Conservation (phyloP, 2,888 invertebrate genomes). For the Melanchra persicariae region DNA sequence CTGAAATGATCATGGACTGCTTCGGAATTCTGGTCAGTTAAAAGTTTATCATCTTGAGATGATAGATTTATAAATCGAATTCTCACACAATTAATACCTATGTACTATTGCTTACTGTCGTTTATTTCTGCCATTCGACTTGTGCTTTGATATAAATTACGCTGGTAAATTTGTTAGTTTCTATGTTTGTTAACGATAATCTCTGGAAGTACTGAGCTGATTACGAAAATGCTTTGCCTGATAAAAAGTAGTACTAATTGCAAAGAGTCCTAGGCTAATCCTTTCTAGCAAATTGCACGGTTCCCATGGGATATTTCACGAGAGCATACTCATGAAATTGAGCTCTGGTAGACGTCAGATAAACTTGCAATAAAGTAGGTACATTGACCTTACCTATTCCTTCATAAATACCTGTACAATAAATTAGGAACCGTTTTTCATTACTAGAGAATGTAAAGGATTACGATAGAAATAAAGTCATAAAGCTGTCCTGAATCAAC, state of each 20-base stretch:
- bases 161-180: neutral
- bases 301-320: neutral
- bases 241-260: neutral
- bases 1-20: slow-evolving; percentile 89
- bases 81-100: neutral
- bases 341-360: too few species aligned
- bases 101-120: neutral
- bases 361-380: too few species aligned
- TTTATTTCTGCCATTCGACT: neutral
- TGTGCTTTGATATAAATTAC: neutral
- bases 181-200: neutral
- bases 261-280: neutral
- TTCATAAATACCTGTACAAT: too few species aligned
- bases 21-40: slow-evolving; percentile 84
- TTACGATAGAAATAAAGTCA: too few species aligned
- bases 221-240: neutral
- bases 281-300: neutral
- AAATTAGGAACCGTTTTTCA: too few species aligned
- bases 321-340: too few species aligned
- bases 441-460: too few species aligned
- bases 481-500: too few species aligned
- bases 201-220: neutral
- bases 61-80: neutral
- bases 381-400: too few species aligned
- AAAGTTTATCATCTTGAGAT: neutral